Evolutionary conservation across 2,888 invertebrate species (phyloP), one percentile per base, ranked within the genome.

Genomic region (Eristalinus sepulchralis): DNA sequence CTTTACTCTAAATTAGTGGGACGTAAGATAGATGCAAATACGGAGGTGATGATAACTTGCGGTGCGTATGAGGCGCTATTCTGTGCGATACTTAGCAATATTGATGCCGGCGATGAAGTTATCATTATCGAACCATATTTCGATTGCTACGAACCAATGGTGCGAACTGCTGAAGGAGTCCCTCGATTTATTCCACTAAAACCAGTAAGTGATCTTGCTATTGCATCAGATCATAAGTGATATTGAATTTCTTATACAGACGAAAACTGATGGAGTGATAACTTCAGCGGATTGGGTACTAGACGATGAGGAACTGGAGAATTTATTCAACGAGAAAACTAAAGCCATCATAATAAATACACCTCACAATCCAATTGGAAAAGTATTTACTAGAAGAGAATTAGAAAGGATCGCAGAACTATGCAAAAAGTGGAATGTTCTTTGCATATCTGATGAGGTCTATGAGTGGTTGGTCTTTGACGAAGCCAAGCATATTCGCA

Each of bases 41-140:
- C 94, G 80, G 98, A 99, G 92, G 94, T 99, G 20, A 91, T 99
- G 36, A 96, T 99, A 1, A 97, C 98, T 0, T 94, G 95, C 53
- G 99, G 99, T 6, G 99, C 99, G 1, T 99, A 99, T 91, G 98
- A 98, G 91, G 97, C 98, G 0, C 93, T 99, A 0, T 99, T 96
- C 93, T 95, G 96, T 64, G 93, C 97, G 10, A 96, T 99, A 85
- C 94, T 97, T 91, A 95, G 98, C 6, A 97, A 98, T 90, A 95
- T 99, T 9, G 96, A 97, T 89, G 94, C 94, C 1, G 98, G 96
- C 0, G 97, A 97, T 91, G 97, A 98, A 93, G 98, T 98, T 77
- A 98, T 99, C 83, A 97, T 99, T 27, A 98, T 99, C 88, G 99
- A 99, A 92, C 99, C 99, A 0, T 99, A 96, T 93, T 99, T 98